These are phyloP conservation scores for Hestina assimilis DNA, from an alignment of 1,140 invertebrate species.

Conservation along the genomic window DNA sequence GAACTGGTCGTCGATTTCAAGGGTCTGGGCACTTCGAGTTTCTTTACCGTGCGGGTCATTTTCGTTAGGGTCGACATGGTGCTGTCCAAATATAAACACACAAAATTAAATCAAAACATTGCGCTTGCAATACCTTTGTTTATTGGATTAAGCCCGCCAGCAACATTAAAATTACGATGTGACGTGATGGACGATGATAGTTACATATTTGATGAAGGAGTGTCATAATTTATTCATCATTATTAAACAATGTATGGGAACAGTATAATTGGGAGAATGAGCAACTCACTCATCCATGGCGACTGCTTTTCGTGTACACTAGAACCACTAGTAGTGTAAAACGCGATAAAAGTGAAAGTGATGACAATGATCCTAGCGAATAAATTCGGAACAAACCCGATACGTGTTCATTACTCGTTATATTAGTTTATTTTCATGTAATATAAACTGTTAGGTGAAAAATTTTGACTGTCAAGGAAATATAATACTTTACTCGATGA, in stretches of 20 bases:
- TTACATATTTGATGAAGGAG: slow-evolving; percentile 51
- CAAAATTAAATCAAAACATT: slow-evolving; percentile 26
- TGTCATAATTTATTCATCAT: slow-evolving; percentile 63
- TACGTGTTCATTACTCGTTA: slow-evolving; percentile 77
- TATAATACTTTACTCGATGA: slow-evolving; percentile 69
- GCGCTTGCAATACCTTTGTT: not conserved
- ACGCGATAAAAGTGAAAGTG: slow-evolving; percentile 75
- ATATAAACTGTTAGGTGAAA: slow-evolving; percentile 64
- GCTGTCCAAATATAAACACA: slow-evolving; percentile 45
- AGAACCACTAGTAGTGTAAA: slow-evolving; percentile 64
- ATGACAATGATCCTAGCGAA: slow-evolving; percentile 75
- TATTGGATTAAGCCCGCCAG: slow-evolving; percentile 2
- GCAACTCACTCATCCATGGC: slow-evolving; percentile 75
- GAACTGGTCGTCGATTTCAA: slow-evolving; percentile 81
- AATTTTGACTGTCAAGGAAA: slow-evolving; percentile 72
- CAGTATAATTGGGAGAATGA: slow-evolving; percentile 45
- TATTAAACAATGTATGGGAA: slow-evolving; percentile 54
- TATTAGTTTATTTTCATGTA: slow-evolving; percentile 62
- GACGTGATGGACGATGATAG: slow-evolving; percentile 40
- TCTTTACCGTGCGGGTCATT: slow-evolving; percentile 82
- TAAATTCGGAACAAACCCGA: slow-evolving; percentile 76
- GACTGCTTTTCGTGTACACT: slow-evolving; percentile 56
- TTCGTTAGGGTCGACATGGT: slow-evolving; percentile 78
- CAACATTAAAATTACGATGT: slow-evolving; percentile 23
- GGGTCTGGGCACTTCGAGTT: slow-evolving; percentile 85